Conservation (phyloP, 1,140 invertebrate species). For the Hycleus cichorii region DNA sequence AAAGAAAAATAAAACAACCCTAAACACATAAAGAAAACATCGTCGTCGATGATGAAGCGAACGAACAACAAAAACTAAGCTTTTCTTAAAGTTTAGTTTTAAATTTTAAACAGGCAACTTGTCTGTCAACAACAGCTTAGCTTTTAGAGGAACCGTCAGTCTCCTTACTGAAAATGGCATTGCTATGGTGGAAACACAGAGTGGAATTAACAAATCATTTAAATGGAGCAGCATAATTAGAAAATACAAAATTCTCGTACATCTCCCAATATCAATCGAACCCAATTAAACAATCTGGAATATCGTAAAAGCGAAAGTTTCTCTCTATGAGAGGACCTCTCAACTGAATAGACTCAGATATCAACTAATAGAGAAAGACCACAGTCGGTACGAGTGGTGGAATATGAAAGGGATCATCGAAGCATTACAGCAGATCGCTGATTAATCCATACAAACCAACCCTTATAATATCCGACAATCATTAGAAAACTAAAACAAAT, state of each 20-base stretch:
- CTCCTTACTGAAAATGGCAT: constrained; percentile 18
- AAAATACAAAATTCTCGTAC: too few relatives aligned
- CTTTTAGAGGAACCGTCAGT: constrained; percentile 1
- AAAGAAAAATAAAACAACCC: too few relatives aligned
- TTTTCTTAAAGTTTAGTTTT: constrained; percentile 22
- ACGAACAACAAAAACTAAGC: not conserved
- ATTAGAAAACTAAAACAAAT: too few relatives aligned
- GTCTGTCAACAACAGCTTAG: constrained; percentile 28
- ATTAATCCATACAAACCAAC: constrained; percentile 22
- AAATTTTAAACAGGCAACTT: constrained; percentile 31
- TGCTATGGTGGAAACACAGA: too few relatives aligned
- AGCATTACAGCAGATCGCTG: constrained; percentile 6
- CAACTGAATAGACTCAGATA: not conserved
- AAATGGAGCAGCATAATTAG: too few relatives aligned
- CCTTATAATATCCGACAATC: constrained; percentile 3
- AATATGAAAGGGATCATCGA: constrained; percentile 18
- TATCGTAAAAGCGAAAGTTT: not conserved
- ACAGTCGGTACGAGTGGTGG: constrained; percentile 24
- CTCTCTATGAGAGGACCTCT: constrained; percentile 8
- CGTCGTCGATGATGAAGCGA: too few relatives aligned
- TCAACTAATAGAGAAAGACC: constrained; percentile 19
- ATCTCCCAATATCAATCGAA: too few relatives aligned
- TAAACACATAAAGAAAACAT: too few relatives aligned
- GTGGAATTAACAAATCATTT: too few relatives aligned
- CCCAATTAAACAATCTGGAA: too few relatives aligned